phyloP scores from a whole-genome alignment of 1,140 invertebrate species.

The Papilio dardanus region DNA sequence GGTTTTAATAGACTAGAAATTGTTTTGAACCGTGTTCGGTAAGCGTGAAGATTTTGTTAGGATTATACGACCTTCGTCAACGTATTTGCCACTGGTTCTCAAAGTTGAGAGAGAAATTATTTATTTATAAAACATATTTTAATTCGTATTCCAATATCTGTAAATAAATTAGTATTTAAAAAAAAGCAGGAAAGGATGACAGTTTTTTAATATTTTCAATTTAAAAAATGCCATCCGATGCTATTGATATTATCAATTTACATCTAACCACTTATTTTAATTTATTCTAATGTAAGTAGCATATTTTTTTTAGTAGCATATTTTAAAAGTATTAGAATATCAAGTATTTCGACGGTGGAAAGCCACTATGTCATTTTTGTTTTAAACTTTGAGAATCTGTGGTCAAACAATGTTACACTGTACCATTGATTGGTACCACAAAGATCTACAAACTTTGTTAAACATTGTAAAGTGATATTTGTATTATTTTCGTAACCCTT shows the following conservation, averaged over 20 bases:
- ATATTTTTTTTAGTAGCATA: no score
- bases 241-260: no score
- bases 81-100: slow-evolving; percentile 51
- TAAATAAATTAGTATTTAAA: no score
- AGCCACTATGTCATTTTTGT: no score
- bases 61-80: slow-evolving; percentile 65
- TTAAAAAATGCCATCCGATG: no score
- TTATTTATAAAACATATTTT: not conserved
- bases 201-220: no score
- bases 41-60: slow-evolving; percentile 75
- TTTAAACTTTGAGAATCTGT: slow-evolving; percentile 57
- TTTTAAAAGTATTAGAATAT: no score
- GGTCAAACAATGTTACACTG: slow-evolving; percentile 49
- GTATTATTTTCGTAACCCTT: slow-evolving; percentile 71
- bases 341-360: no score
- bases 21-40: slow-evolving; percentile 74
- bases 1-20: slow-evolving; percentile 77
- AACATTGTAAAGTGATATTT: slow-evolving; percentile 78
- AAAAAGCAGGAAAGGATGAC: no score
- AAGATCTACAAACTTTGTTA: slow-evolving; percentile 69
- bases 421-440: slow-evolving; percentile 74
- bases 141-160: no score
- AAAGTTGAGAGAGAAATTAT: slow-evolving; percentile 51
- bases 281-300: no score
- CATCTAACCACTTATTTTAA: no score